A percentile compares a stretch with the other conserved stretches of the same genome.
These are phyloP conservation scores for Tholera decimalis DNA, from an alignment of 2,888 invertebrate species.

Conservation along the genomic window DNA sequence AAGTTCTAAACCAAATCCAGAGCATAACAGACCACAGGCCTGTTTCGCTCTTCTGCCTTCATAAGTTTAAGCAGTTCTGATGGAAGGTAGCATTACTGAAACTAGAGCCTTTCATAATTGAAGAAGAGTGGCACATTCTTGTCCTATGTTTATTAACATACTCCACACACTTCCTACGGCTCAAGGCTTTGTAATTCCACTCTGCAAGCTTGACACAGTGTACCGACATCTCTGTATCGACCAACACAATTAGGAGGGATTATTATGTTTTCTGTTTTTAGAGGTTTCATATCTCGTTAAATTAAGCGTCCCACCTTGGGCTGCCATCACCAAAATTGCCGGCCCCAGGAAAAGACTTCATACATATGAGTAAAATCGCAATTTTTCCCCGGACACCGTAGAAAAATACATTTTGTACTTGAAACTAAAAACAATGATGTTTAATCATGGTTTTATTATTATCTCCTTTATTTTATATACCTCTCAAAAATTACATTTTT, in stretches of 20 bases:
- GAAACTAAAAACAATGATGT: too few species aligned
- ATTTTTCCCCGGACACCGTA: too few species aligned
- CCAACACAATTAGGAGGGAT: background rate
- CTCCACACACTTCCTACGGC: too few species aligned
- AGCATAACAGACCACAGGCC: background rate
- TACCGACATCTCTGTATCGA: too few species aligned
- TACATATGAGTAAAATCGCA: too few species aligned
- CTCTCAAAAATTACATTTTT: too few species aligned
- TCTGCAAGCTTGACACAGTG: too few species aligned
- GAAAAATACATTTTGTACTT: too few species aligned
- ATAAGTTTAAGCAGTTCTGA: background rate
- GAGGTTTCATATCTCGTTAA: background rate
- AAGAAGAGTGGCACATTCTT: background rate
- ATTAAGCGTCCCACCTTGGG: slow-evolving; percentile 1
- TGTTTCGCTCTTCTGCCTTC: background rate
- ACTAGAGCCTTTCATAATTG: slow-evolving; percentile 1
- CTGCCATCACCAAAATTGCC: too few species aligned
- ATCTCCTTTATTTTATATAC: too few species aligned
- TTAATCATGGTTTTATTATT: too few species aligned
- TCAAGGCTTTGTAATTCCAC: background rate
- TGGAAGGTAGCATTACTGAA: slow-evolving; percentile 7
- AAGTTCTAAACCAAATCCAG: background rate
- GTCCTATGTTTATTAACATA: background rate
- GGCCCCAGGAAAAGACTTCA: too few species aligned
- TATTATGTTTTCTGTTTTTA: background rate